Evolutionary conservation across 2,113 vertebrate genomes (phyloP).

Genomic region (Sylvia atricapilla): DNA sequence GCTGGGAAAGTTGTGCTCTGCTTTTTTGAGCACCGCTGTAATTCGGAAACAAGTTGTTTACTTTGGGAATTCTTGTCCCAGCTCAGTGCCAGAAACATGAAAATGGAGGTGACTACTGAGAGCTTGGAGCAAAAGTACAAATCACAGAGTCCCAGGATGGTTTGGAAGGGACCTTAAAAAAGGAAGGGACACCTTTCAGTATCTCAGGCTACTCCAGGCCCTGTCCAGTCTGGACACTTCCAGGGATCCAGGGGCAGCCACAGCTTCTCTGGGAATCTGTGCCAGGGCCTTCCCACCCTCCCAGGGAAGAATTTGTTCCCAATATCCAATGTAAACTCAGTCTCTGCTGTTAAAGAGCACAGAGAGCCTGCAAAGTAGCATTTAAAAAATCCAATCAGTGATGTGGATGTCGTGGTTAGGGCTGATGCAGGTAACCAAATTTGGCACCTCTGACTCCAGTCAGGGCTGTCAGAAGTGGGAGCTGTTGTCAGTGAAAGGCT

Average conservation of each 20-base stretch:
- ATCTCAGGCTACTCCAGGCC: background rate
- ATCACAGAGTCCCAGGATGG: background rate
- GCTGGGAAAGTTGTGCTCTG: slow-evolving; percentile 58
- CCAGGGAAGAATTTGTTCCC: background rate
- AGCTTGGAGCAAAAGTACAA: background rate
- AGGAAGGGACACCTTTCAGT: background rate
- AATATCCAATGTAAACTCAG: background rate
- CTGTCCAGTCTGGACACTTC: rapidly evolving
- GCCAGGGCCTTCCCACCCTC: background rate
- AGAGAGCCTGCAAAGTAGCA: background rate
- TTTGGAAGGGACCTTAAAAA: background rate
- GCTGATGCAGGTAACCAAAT: background rate
- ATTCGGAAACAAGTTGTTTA: slow-evolving; percentile 62
- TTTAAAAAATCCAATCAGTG: background rate
- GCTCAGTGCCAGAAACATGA: background rate
- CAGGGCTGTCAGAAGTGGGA: rapidly evolving
- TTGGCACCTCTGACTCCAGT: background rate
- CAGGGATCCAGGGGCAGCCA: background rate
- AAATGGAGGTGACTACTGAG: background rate
- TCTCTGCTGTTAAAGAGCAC: background rate
- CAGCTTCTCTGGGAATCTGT: background rate
- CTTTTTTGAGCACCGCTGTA: slow-evolving; percentile 27
- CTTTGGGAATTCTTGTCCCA: slow-evolving; percentile 57
- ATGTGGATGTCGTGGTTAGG: background rate
- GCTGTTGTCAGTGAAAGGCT: background rate